Evolutionary conservation across 2,888 invertebrate genomes (phyloP).

Genomic region (Synanthedon tipuliformis): DNA sequence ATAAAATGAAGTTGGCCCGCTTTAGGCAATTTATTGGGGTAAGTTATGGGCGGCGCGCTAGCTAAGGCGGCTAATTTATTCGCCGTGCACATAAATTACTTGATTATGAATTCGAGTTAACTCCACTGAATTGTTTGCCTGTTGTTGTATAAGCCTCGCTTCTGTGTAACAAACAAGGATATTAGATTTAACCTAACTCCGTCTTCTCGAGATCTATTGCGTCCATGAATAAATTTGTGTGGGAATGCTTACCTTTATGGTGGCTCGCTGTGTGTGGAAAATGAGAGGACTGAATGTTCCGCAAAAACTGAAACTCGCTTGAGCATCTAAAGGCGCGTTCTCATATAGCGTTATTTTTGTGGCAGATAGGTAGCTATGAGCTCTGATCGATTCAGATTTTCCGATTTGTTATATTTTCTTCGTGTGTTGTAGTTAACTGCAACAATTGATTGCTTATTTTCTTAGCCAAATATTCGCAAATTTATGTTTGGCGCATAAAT

Average conservation of each 20-base stretch:
- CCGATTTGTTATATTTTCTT: too few species aligned
- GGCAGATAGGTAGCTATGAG: too few species aligned
- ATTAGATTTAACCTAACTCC: constrained; percentile 46
- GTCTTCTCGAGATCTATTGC: background rate
- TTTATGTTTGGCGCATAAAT: too few species aligned
- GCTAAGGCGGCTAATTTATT: constrained; percentile 67
- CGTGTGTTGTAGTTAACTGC: too few species aligned
- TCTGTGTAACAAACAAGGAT: constrained; percentile 61
- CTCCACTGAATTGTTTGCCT: constrained; percentile 61
- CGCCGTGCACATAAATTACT: constrained; percentile 71
- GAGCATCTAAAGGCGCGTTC: too few species aligned
- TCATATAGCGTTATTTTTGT: too few species aligned
- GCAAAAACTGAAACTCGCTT: background rate
- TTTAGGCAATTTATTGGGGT: constrained; percentile 70
- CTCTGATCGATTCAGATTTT: too few species aligned
- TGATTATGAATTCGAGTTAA: constrained; percentile 70
- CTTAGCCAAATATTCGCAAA: too few species aligned
- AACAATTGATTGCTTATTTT: too few species aligned
- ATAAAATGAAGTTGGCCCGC: constrained; percentile 69
- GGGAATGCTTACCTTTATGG: background rate
- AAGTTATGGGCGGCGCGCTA: constrained; percentile 68
- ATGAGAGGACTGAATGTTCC: background rate
- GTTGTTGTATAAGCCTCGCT: constrained; percentile 62
- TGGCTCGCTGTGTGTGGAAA: background rate
- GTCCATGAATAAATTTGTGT: background rate